phyloP scores from a whole-genome alignment of 1,140 invertebrate genomes.

The Chlorops oryzae region DNA sequence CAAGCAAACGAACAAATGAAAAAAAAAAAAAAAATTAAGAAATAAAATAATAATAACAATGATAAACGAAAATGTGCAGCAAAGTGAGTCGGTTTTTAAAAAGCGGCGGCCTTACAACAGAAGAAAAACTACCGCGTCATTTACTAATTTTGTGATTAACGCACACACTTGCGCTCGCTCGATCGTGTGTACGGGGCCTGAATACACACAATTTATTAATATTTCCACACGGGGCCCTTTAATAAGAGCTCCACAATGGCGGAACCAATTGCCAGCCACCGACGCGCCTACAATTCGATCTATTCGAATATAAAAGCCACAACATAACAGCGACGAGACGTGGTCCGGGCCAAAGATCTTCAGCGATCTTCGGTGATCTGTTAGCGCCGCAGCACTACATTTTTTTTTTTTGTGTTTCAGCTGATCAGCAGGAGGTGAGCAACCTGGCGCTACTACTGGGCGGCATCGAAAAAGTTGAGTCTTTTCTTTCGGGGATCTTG shows the following conservation, averaged over 20 bases:
- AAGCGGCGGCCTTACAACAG: constrained; percentile 17
- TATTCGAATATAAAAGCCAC: no score
- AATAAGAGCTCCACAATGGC: neutral
- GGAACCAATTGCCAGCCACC: constrained; percentile 14
- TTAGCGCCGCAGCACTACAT: no score
- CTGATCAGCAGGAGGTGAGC: no score
- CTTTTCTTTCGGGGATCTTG: no score
- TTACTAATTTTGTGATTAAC: constrained; percentile 45
- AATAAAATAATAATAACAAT: neutral
- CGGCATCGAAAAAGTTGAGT: no score
- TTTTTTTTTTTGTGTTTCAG: no score
- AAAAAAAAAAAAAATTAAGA: constrained; percentile 33
- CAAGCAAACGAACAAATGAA: constrained; percentile 49
- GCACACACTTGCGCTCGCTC: constrained; percentile 3
- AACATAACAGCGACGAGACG: neutral
- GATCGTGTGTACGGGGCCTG: neutral
- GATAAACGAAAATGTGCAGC: constrained; percentile 13
- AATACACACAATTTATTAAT: constrained; percentile 1
- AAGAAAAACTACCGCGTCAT: constrained; percentile 41
- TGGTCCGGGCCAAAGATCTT: no score
- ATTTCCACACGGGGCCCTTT: neutral
- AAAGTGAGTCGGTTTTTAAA: neutral
- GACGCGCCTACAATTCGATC: constrained; percentile 12
- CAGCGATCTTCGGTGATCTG: no score
- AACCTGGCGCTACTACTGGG: no score